Evolutionary conservation across 92 coral and sea anemone genomes (phyloP).

Genomic region (Siderastrea radians): DNA sequence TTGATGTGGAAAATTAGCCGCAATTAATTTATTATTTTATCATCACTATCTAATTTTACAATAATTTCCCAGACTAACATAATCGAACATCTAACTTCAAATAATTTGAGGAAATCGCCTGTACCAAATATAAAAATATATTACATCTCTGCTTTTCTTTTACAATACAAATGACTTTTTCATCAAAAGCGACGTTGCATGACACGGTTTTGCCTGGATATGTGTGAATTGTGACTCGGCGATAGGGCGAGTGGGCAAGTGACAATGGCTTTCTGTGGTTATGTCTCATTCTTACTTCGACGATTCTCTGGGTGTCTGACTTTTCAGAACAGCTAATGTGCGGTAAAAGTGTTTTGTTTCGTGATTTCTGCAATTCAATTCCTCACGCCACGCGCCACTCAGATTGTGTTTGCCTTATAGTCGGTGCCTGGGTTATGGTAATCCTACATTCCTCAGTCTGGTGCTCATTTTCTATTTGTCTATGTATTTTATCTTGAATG

Average conservation of each 20-base stretch:
- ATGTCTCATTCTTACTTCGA: too few relatives aligned
- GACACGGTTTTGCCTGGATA: neutral
- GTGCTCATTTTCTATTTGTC: neutral
- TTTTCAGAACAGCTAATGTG: too few relatives aligned
- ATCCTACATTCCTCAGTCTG: neutral
- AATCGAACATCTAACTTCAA: neutral
- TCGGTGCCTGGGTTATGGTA: too few relatives aligned
- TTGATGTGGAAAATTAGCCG: neutral
- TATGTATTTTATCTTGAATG: neutral
- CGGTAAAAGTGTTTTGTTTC: too few relatives aligned
- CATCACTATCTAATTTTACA: slow-evolving; percentile 5
- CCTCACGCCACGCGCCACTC: too few relatives aligned
- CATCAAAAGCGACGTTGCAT: too few relatives aligned
- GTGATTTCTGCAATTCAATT: too few relatives aligned
- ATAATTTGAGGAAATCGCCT: neutral
- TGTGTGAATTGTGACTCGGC: neutral
- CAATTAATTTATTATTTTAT: slow-evolving; percentile 1
- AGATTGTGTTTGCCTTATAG: too few relatives aligned
- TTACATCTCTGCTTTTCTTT: slow-evolving; percentile 16
- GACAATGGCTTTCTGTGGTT: too few relatives aligned
- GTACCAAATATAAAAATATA: slow-evolving; percentile 38
- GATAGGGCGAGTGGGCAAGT: too few relatives aligned
- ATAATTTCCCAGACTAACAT: neutral
- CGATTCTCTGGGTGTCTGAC: too few relatives aligned
- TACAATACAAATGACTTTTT: neutral